A percentile compares a stretch with the other conserved stretches of the same genome.
Evolutionary conservation across 2,113 vertebrate genomes (phyloP).

Genomic region (Bufo bufo): DNA sequence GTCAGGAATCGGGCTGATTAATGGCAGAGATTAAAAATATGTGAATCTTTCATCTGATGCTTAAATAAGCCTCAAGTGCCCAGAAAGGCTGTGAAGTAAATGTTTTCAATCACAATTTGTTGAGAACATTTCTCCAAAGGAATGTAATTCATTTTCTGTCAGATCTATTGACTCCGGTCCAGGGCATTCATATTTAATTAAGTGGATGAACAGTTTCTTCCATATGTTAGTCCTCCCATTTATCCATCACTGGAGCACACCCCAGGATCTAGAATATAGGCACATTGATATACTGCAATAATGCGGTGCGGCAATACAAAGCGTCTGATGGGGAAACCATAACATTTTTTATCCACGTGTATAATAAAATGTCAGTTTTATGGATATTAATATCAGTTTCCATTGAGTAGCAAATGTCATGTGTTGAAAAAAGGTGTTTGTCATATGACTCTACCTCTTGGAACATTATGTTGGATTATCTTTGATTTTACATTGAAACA

Average conservation of each 20-base stretch:
- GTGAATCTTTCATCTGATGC: slow-evolving; percentile 64
- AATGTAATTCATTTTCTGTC: slow-evolving; percentile 48
- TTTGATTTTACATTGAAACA: too few species aligned
- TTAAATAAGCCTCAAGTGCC: slow-evolving; percentile 55
- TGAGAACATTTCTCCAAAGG: slow-evolving; percentile 26
- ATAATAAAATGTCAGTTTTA: not conserved
- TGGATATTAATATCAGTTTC: not conserved
- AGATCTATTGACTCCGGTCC: not conserved
- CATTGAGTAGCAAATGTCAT: not conserved
- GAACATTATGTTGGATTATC: too few species aligned
- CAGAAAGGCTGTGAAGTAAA: slow-evolving; percentile 33
- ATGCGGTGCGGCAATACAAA: not conserved
- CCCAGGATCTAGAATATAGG: not conserved
- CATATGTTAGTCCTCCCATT: not conserved
- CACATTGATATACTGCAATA: not conserved
- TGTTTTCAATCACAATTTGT: slow-evolving; percentile 35
- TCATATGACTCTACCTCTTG: too few species aligned
- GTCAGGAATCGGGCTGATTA: slow-evolving; percentile 68
- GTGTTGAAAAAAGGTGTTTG: too few species aligned
- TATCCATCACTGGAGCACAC: not conserved
- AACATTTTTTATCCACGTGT: not conserved
- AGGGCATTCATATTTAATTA: not conserved
- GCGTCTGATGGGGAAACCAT: too few species aligned
- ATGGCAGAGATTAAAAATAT: slow-evolving; percentile 62
- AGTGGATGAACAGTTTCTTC: slow-evolving; percentile 23